Base-by-base conservation (phyloP, 2,888 invertebrate species). In the Germaria angustata region DNA sequence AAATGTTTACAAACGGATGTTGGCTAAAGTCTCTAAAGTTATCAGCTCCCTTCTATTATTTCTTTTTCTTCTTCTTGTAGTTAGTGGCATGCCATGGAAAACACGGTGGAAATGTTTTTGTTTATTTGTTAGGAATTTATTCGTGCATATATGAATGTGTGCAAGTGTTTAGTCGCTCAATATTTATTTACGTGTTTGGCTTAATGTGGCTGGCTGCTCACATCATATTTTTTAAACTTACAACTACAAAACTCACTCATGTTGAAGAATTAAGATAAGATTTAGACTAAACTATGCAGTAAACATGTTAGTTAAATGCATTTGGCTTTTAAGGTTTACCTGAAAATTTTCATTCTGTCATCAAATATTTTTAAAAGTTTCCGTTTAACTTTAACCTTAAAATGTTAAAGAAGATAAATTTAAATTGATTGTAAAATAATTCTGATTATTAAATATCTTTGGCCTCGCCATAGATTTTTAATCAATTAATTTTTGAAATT, bases 211-310 rank as follows among this genome's bases (percentile, higher is more conserved):
- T n/a, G n/a, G n/a, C n/a, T 11, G 41, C 46, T 68, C 22, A 63
- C 20, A 65, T 65, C 28, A 78, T 61, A 63, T 69, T 69, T 13
- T 53, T 73, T 65, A 13, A 46, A 39, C 36, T 39, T 11, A 8
- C 68, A 75, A 63, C 61, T 76, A 22, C 17, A 61, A 46, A 46
- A 76, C 11, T 44, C 79, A 82, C 39, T 75, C 63, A 76, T 75
- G 82, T 69, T 53, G 69, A 79, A 82, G 49, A 79, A 59, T 75
- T 71, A 79, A 82, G 79, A 82, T 82, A 75, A 76, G n/a, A 68
- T 11, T 15, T 2, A 39, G 36, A 41, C 17, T 32, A 57, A 49
- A 68, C 36, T 41, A 22, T 11, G 20, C 20, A 65, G 13, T 20
- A n/a, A 75, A 53, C 17, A 36, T 66, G 44, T 36, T 36, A 7